Evolutionary conservation across 1,140 invertebrate species (phyloP), one percentile per base, ranked within the genome.

Genomic region (Drosophila truncata): DNA sequence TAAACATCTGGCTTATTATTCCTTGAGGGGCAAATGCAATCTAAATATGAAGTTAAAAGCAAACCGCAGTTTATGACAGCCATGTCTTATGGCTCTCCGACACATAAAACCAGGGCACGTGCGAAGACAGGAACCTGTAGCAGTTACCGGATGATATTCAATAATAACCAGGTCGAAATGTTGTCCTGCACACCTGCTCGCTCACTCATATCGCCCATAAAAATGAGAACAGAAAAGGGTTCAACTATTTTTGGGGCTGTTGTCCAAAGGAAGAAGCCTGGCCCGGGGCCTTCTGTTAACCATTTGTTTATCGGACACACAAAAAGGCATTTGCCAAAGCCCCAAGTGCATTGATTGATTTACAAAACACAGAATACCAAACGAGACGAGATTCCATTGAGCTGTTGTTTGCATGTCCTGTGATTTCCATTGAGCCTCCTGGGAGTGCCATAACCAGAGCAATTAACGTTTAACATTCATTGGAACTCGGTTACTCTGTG

Each of bases 291-390:
- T 73, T 42, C 47, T 72, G 61, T 20, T 47, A 60, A 79, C 80
- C 80, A 70, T 79, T 82, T 75, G 50, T 42, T 59, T 41, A 9
- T 31, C 18, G 52, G 52, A 39, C 42, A 44, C 55, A 79, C 44
- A 59, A 66, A 73, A 69, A 57, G 60, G 42, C 60, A 44, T 57
- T 25, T 25, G 44, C 10, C 49, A 5, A 41, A 23, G 44, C n/a
- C 59, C 57, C 77, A 62, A 62, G 77, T 62, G 63, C 50, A 61
- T 82, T 86, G 82, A 84, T 84, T 84, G 82, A 84, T 84, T 84
- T 81, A 2, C 20, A 41, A 37, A 29, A 25, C 35, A 44, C 13
- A n/a, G 33, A 47, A 46, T 23, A 60, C 50, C 11, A 9, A 58
- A 73, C 14, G 29, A 49, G 33, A 27, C 20, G n/a, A 35, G 52